Base-by-base conservation (phyloP, 1,140 invertebrate species). In the Macrobrachium rosenbergii region DNA sequence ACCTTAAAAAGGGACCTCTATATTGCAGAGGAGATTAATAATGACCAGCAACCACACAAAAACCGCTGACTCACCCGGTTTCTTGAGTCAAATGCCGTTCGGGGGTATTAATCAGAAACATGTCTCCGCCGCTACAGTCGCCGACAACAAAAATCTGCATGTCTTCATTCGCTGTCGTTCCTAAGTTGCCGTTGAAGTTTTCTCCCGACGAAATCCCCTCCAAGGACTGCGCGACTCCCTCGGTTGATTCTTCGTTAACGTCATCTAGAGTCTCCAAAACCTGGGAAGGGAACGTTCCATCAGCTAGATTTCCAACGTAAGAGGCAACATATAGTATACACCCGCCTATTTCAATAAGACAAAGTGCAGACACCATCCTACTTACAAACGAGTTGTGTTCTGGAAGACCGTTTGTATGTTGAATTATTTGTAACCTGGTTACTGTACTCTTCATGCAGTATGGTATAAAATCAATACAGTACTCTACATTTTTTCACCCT, bases 91-190 rank as follows among this genome's bases (percentile, higher is more conserved):
- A 37, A 16, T 87, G 67, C 64, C 72, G 73, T 2, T 86, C 83
- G 10, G 78, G 77, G 14, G 85, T 63, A 75, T 73, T 82, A 59
- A 87, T 81, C 10, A 87, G 60, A n/a, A 52, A 87, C 23, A 87
- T 37, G 11, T 87, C 85, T 43, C 75, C 77, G 16, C 64, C 76
- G 58, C 58, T 80, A 23, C 52, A 52, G n/a, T 60, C 23, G 14
- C 85, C 85, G 21, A 87, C 78, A 45, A 87, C 85, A 37, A 87
- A 75, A n/a, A 87, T 81, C 59, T 87, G 85, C 14, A 87, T 67
- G 19, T 58, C 69, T n/a, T 63, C 72, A 23, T 64, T n/a, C 0
- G 19, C 17, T n/a, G 19, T 58, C 12, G n/a, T 10, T 52, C 52
- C 52, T 52, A 52, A 52, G 52, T 52, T 52, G 12, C 52, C 7